A percentile compares a stretch with the other conserved stretches of the same genome.
Conservation (phyloP, 2,888 invertebrate species). For the Nasonovia ribisnigri region DNA sequence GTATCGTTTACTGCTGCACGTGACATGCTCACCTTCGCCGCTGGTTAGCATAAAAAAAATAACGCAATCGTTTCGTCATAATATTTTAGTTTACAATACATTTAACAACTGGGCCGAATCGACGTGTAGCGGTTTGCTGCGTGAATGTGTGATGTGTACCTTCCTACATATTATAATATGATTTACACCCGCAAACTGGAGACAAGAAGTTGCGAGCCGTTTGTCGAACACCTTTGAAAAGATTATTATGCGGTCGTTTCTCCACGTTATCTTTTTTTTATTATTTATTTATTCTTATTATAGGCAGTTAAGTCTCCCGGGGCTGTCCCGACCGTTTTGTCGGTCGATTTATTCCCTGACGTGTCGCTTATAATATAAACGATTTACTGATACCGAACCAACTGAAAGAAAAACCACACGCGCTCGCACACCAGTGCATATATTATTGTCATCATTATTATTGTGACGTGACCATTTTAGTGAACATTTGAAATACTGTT, state of each 20-base stretch:
- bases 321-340: constrained; percentile 25
- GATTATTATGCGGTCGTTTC: background rate
- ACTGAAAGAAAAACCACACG: background rate
- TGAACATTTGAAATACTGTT: background rate
- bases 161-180: background rate
- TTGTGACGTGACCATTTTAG: background rate
- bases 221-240: constrained; percentile 6
- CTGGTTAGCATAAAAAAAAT: background rate
- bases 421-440: background rate
- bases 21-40: background rate
- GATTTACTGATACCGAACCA: background rate
- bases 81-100: constrained; percentile 18
- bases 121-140: background rate
- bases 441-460: background rate
- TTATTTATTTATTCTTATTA: constrained; percentile 5
- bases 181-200: background rate
- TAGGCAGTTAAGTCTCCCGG: background rate
- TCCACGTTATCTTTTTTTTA: background rate
- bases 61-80: background rate
- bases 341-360: constrained; percentile 38
- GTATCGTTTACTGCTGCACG: background rate
- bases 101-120: background rate
- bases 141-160: background rate
- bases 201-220: background rate
- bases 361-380: constrained; percentile 23